Percentiles rank a stretch among this genome's conserved stretches.
Evolutionary conservation across 1,140 invertebrate species (phyloP).

Genomic region (Zaprionus camerounensis): DNA sequence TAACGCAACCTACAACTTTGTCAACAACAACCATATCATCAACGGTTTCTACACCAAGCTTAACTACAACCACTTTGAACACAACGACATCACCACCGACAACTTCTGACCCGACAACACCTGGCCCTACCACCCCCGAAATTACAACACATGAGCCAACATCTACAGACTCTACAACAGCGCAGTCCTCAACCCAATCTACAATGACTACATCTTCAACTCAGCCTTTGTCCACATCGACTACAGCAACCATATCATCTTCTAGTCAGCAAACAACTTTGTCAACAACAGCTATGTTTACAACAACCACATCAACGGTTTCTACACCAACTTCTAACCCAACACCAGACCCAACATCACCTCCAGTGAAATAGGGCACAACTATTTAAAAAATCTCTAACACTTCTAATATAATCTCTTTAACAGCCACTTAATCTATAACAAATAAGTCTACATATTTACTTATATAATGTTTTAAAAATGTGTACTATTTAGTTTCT

Average conservation of each 20-base stretch:
- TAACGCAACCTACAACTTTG: neutral
- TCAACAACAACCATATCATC: neutral
- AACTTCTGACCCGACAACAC: neutral
- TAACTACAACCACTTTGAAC: neutral
- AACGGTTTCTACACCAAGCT: neutral
- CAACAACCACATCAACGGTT: neutral
- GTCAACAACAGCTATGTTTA: neutral
- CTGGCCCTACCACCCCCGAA: neutral
- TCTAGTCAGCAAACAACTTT: too few relatives aligned
- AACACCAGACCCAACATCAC: neutral
- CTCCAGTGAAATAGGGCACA: too few relatives aligned
- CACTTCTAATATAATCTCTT: neutral
- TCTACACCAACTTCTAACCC: neutral
- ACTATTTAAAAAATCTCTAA: neutral
- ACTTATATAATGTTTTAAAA: too few relatives aligned
- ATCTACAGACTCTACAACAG: too few relatives aligned
- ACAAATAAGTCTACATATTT: neutral
- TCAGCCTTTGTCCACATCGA: neutral
- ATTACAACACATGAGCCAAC: too few relatives aligned
- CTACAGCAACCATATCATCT: neutral
- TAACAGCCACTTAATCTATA: neutral
- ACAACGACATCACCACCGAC: neutral
- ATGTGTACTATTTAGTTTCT: too few relatives aligned
- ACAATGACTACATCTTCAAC: neutral
- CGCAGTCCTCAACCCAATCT: too few relatives aligned